phyloP scores from a whole-genome alignment of 2,888 invertebrate species.

The Heliconius charithonia region DNA sequence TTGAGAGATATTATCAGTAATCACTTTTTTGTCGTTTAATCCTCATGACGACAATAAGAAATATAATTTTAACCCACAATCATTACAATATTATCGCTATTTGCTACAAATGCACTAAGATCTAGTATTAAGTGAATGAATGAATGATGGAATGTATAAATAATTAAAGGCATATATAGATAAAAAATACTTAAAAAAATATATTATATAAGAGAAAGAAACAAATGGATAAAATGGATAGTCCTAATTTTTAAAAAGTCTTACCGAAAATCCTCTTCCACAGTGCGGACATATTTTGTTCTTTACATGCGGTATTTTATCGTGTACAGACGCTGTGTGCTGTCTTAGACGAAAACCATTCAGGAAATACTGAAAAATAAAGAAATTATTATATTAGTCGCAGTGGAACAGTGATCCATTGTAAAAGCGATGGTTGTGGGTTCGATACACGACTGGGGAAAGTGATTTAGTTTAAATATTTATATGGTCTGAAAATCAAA shows the following conservation, averaged over 20 bases:
- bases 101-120: not conserved
- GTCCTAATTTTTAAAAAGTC: not conserved
- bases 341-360: constrained; percentile 40
- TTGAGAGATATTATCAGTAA: too few relatives aligned
- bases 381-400: not conserved
- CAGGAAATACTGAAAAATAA: constrained; percentile 39
- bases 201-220: too few relatives aligned
- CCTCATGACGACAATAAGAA: too few relatives aligned
- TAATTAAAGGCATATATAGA: not conserved
- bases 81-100: not conserved
- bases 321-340: constrained; percentile 40
- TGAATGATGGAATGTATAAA: not conserved
- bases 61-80: too few relatives aligned
- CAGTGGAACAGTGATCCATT: too few relatives aligned
- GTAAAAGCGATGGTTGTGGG: too few relatives aligned
- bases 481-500: too few relatives aligned
- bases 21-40: too few relatives aligned
- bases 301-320: constrained; percentile 37
- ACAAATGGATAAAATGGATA: too few relatives aligned
- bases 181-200: not conserved
- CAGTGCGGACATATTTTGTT: constrained; percentile 42
- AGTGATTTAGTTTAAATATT: too few relatives aligned
- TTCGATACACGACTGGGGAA: too few relatives aligned
- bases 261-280: constrained; percentile 39
- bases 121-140: not conserved